Evolutionary conservation across 2,888 invertebrate genomes (phyloP), one percentile per base, ranked within the genome.

Genomic region (Ophion ventricosus): DNA sequence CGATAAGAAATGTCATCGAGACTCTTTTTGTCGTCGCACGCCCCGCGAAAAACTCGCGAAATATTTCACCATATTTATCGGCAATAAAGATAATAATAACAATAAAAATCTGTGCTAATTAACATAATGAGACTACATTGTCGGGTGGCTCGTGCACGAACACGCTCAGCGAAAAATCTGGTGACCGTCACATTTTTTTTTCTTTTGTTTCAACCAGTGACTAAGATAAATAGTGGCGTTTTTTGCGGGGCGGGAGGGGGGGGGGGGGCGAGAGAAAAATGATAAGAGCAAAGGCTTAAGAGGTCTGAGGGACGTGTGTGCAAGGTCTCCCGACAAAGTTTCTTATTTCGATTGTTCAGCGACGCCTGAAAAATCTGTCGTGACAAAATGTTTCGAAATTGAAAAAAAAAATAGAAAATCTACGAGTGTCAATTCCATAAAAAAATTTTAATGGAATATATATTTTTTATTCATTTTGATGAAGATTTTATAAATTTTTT

Each of bases 271-370:
- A 59, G 14, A 61, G 26, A 70, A 75, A 78, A 70, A 70, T 29
- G 69, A 78, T 78, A 78, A 78, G 69, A 69, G 57, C 14, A n/a
- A 59, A 63, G 61, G 63, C n/a, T 35, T 43, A 59, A 29, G 25
- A 57, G 57, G 66, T 67, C 57, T 76, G 76, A 57, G 76, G 67
- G 57, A 40, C 76, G 57, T 57, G n/a, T 74, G 57, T 3, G 29
- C 76, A 66, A 75, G 64, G 75, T 20, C 64, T 56, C 35, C 7
- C 63, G 49, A 63, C 11, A 11, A 29, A 63, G 20, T 49, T 59
- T 75, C 1, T 40, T 8, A 7, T 49, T 64, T 20, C n/a, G 25
- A 57, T 63, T 17, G 14, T 23, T 49, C 25, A 14, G 5, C n/a
- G 63, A 63, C 49, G 20, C 26, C 49, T 20, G 29, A 75, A 14